Evolutionary conservation across 2,113 vertebrate species (phyloP).

Genomic region (Beaufortia kweichowensis): DNA sequence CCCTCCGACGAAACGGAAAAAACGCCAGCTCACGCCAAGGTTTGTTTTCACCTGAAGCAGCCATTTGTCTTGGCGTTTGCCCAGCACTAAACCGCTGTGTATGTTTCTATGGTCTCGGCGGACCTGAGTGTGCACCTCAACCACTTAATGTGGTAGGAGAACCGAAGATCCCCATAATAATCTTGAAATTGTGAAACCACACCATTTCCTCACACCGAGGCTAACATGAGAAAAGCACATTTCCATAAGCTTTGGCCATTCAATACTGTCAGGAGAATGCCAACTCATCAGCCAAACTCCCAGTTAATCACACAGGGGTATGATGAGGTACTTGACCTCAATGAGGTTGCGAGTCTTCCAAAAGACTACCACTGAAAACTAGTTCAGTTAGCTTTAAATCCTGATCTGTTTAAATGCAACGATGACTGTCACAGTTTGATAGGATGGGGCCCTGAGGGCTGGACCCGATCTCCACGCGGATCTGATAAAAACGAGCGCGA

Average conservation of each 20-base stretch:
- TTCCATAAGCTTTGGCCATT: slow-evolving; percentile 50
- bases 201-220: slow-evolving; percentile 68
- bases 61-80: slow-evolving; percentile 75
- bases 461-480: slow-evolving; percentile 30
- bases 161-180: slow-evolving; percentile 72
- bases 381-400: neutral
- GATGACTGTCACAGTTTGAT: neutral
- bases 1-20: slow-evolving; percentile 58
- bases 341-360: neutral
- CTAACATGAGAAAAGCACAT: slow-evolving; percentile 47
- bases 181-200: slow-evolving; percentile 77
- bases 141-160: slow-evolving; percentile 71
- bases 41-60: slow-evolving; percentile 79
- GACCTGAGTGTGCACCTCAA: slow-evolving; percentile 73
- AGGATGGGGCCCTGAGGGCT: slow-evolving; percentile 8
- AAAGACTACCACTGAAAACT: neutral
- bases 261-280: slow-evolving; percentile 42
- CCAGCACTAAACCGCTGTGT: slow-evolving; percentile 77
- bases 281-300: slow-evolving; percentile 29
- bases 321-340: slow-evolving; percentile 37
- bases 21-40: slow-evolving; percentile 61
- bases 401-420: neutral
- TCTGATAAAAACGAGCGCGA: slow-evolving; percentile 28
- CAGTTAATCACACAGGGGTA: slow-evolving; percentile 30
- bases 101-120: slow-evolving; percentile 76